Percentiles rank a stretch among this genome's conserved stretches.
These are phyloP conservation scores for Homalodisca vitripennis DNA, from an alignment of 1,140 invertebrate species.

Conservation along the genomic window DNA sequence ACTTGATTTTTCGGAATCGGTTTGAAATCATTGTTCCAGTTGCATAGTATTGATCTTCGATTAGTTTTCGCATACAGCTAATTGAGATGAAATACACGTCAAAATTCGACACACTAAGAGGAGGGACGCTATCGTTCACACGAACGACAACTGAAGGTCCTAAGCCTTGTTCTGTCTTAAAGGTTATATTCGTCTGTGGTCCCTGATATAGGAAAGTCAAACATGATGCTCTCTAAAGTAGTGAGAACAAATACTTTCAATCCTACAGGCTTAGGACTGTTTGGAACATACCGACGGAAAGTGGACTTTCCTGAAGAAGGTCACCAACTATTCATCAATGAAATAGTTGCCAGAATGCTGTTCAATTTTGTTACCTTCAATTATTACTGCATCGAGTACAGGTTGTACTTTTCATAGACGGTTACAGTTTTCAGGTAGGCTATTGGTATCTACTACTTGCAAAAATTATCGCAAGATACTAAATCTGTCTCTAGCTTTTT, in stretches of 20 bases:
- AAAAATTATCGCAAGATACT: too few relatives aligned
- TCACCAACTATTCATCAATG: too few relatives aligned
- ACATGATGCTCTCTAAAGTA: slow-evolving; percentile 32
- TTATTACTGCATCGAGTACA: too few relatives aligned
- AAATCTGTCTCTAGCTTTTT: too few relatives aligned
- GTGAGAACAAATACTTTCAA: slow-evolving; percentile 25
- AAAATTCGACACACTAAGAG: slow-evolving; percentile 40
- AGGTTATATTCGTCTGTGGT: not conserved
- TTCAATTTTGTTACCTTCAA: too few relatives aligned
- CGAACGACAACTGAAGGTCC: slow-evolving; percentile 15
- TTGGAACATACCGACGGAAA: too few relatives aligned
- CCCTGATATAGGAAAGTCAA: slow-evolving; percentile 36
- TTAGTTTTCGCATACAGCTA: slow-evolving; percentile 16
- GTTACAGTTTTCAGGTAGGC: too few relatives aligned
- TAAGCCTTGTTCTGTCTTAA: not conserved
- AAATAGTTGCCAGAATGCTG: too few relatives aligned
- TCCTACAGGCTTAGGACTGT: not conserved
- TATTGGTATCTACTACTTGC: too few relatives aligned
- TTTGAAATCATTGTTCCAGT: slow-evolving; percentile 31
- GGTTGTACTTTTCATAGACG: too few relatives aligned
- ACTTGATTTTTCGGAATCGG: not conserved
- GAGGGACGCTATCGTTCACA: slow-evolving; percentile 37
- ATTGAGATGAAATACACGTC: slow-evolving; percentile 40
- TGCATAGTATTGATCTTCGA: slow-evolving; percentile 25
- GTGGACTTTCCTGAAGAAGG: too few relatives aligned